Percentiles rank a stretch among this genome's conserved stretches.
Evolutionary conservation across 2,113 vertebrate species (phyloP).

Genomic region (Piaya cayana): DNA sequence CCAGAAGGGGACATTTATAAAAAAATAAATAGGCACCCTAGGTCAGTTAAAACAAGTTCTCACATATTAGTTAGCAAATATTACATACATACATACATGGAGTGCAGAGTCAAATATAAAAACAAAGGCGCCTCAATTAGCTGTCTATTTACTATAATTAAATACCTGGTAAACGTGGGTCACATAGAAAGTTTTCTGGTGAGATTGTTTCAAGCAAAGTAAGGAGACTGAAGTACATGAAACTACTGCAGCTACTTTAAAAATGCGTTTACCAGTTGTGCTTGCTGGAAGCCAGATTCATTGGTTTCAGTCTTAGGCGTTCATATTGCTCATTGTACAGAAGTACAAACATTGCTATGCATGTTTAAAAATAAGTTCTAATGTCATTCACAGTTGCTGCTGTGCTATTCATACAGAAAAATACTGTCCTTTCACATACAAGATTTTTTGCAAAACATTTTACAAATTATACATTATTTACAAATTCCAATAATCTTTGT

Average conservation of each 20-base stretch:
- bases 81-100: conserved; percentile 33
- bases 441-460: conserved; percentile 51
- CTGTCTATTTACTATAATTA: conserved; percentile 5
- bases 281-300: conserved; percentile 34
- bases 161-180: conserved; percentile 38
- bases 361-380: conserved; percentile 50
- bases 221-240: not conserved
- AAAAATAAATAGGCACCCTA: conserved; percentile 76
- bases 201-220: conserved; percentile 26
- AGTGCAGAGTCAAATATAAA: conserved; percentile 65
- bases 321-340: conserved; percentile 29
- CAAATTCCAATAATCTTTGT: conserved; percentile 28
- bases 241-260: not conserved
- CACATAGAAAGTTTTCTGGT: not conserved
- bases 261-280: conserved; percentile 39
- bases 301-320: conserved; percentile 42
- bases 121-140: conserved; percentile 37
- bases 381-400: conserved; percentile 55
- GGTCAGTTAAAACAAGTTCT: conserved; percentile 60
- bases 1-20: conserved; percentile 59
- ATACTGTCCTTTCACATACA: conserved; percentile 70
- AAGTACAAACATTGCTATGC: conserved; percentile 1
- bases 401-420: conserved; percentile 60
- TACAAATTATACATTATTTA: conserved; percentile 74
- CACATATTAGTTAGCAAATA: conserved; percentile 60